Base-by-base conservation (phyloP, 2,888 invertebrate species). In the Ganaspis brasiliensis region DNA sequence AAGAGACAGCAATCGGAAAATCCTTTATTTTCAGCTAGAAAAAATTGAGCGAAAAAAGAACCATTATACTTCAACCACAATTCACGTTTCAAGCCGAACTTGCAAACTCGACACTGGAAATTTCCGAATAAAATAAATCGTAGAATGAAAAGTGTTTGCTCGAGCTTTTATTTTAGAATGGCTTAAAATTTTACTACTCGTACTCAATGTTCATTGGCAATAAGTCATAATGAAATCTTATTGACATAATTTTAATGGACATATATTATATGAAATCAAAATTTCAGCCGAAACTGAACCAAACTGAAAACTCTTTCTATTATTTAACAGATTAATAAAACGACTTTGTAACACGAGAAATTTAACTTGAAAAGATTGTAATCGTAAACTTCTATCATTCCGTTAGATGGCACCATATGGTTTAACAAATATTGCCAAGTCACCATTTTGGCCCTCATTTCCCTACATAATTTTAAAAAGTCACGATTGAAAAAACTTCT, bases 61-160 rank as follows among this genome's bases (percentile, higher is more conserved):
- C 19, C 67, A 45, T 67, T 67, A 67, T 67, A 67, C 40, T 67
- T 67, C 14, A 24, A 45, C 45, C 67, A 45, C 45, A 67, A 45
- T 67, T 67, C 24, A 40, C 40, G 26, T 45, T 67, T 67, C 9
- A 45, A 67, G 14, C n/a, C 67, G 40, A n/a, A 67, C 67, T 67
- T 63, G 21, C 45, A 67, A 67, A 67, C 67, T 67, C 67, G 45
- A 67, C 45, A 67, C 24, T 67, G 67, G 67, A 45, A 67, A 67
- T 67, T 67, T 24, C 67, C 67, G 67, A 45, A 67, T 67, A 24
- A 67, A 67, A 67, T 67, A 67, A 67, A 67, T 67, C 45, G 45
- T 45, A 24, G 67, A 40, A 45, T 67, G 24, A 67, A 67, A 67
- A 67, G 67, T 45, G 40, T 67, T 24, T 67, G 24, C 40, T 67